Evolutionary conservation across 1,140 invertebrate species (phyloP).

Genomic region (Tyrophagus putrescentiae): DNA sequence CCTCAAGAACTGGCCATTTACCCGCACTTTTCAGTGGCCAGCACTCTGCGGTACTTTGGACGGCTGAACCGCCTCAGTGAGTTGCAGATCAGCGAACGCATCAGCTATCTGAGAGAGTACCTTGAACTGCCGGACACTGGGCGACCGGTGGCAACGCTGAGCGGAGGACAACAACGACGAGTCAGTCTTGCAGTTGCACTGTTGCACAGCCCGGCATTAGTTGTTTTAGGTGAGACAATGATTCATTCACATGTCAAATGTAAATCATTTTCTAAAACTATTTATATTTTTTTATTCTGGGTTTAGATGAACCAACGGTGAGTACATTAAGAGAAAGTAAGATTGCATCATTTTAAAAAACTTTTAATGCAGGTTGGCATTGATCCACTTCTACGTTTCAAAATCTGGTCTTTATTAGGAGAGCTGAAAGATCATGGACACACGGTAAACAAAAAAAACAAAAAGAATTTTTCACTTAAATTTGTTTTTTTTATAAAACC

Average conservation of each 20-base stretch:
- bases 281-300: no score
- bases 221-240: conserved; percentile 74
- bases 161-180: conserved; percentile 76
- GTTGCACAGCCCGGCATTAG: conserved; percentile 74
- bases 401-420: background rate
- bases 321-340: no score
- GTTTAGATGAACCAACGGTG: no score
- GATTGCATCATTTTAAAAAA: no score
- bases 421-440: background rate
- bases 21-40: conserved; percentile 32
- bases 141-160: conserved; percentile 69
- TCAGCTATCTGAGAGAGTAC: conserved; percentile 52
- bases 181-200: conserved; percentile 80
- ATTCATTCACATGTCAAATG: no score
- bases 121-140: conserved; percentile 67
- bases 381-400: conserved; percentile 68
- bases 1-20: conserved; percentile 35
- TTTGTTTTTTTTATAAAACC: no score
- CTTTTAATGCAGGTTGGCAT: conserved; percentile 89
- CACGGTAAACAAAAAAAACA: no score
- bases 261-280: no score
- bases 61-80: conserved; percentile 32
- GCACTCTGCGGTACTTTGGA: conserved; percentile 33
- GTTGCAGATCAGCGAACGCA: conserved; percentile 2
- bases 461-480: no score